Conservation (phyloP, 2,888 invertebrate genomes). For the Plebejus melissa region DNA sequence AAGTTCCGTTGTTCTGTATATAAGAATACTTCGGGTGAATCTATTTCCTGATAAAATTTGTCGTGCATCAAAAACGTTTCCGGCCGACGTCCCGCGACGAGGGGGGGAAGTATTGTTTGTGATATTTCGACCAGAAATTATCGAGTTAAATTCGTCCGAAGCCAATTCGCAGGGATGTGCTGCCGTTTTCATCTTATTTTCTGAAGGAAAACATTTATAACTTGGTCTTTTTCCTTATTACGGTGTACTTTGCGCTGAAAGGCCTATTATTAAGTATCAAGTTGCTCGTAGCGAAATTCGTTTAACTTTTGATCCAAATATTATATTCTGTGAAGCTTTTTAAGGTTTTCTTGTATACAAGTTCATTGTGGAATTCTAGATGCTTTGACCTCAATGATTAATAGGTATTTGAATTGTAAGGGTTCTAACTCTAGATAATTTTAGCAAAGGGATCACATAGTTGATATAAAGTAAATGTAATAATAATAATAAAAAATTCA, state of each 20-base stretch:
- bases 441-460: too few species aligned
- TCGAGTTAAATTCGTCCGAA: slow-evolving; percentile 45
- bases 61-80: slow-evolving; percentile 39
- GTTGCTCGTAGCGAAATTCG: slow-evolving; percentile 25
- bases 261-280: slow-evolving; percentile 28
- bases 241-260: slow-evolving; percentile 33
- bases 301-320: slow-evolving; percentile 16
- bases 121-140: slow-evolving; percentile 52
- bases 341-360: slow-evolving; percentile 15
- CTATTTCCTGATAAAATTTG: slow-evolving; percentile 40
- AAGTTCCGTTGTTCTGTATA: slow-evolving; percentile 18
- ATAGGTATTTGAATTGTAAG: background rate
- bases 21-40: slow-evolving; percentile 32
- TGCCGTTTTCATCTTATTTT: slow-evolving; percentile 42
- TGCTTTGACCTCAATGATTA: background rate
- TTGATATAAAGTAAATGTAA: background rate
- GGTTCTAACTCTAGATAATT: too few species aligned
- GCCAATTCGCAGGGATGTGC: slow-evolving; percentile 41
- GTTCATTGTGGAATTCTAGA: background rate
- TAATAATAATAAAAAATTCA: background rate
- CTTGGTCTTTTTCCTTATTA: slow-evolving; percentile 34
- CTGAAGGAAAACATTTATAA: slow-evolving; percentile 39
- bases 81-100: slow-evolving; percentile 37
- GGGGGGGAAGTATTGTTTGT: slow-evolving; percentile 46
- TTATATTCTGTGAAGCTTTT: slow-evolving; percentile 14